A percentile compares a stretch with the other conserved stretches of the same genome.
Conservation (phyloP, 1,140 invertebrate species). For the Sycophaga agraensis region DNA sequence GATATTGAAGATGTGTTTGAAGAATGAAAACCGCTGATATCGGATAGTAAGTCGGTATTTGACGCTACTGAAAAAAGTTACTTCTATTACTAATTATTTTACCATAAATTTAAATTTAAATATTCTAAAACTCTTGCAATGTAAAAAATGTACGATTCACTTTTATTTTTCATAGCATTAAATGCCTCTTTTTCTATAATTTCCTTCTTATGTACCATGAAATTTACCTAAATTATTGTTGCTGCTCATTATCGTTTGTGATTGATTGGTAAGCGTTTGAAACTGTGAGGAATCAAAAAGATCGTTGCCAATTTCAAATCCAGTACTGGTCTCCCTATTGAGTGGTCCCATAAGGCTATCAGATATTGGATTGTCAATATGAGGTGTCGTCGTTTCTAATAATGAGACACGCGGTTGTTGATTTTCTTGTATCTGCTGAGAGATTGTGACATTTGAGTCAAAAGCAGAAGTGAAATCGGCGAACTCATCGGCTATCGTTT, state of each 20-base stretch:
- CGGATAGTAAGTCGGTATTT: slow-evolving; percentile 63
- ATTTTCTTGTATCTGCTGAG: slow-evolving; percentile 16
- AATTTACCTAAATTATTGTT: slow-evolving; percentile 48
- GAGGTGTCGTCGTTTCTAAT: slow-evolving; percentile 36
- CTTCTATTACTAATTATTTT: too few relatives aligned
- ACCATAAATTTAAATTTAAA: too few relatives aligned
- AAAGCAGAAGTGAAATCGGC: slow-evolving; percentile 77
- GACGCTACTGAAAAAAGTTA: slow-evolving; percentile 35
- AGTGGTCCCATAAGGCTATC: slow-evolving; percentile 39
- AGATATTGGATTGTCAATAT: slow-evolving; percentile 36
- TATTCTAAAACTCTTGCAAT: too few relatives aligned
- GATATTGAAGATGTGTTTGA: slow-evolving; percentile 38
- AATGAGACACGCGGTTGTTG: slow-evolving; percentile 40
- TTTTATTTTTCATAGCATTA: too few relatives aligned
- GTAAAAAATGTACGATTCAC: neutral
- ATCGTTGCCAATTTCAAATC: slow-evolving; percentile 36
- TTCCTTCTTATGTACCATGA: too few relatives aligned
- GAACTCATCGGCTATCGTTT: slow-evolving; percentile 62
- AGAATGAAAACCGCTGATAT: slow-evolving; percentile 55
- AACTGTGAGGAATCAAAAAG: slow-evolving; percentile 42
- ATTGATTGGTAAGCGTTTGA: slow-evolving; percentile 36
- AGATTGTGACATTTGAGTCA: slow-evolving; percentile 44
- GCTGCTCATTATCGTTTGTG: slow-evolving; percentile 34
- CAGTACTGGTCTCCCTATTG: slow-evolving; percentile 11
- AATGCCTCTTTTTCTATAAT: too few relatives aligned